phyloP scores from a whole-genome alignment of 2,113 vertebrate genomes.

The Microtus ochrogaster region DNA sequence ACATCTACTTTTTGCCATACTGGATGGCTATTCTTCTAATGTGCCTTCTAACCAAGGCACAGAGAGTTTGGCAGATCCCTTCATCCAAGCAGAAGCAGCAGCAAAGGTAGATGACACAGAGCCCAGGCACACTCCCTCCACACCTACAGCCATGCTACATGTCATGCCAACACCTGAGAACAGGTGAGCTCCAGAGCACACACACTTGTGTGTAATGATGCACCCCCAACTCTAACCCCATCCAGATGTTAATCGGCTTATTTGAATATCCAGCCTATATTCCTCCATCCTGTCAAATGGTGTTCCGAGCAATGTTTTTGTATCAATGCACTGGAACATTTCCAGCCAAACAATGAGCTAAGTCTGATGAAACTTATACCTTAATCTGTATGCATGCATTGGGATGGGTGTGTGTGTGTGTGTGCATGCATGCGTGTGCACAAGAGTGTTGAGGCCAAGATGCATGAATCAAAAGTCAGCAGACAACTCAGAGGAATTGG shows the following conservation, averaged over 20 bases:
- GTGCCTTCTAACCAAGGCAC: background rate
- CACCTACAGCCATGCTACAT: background rate
- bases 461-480: background rate
- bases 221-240: background rate
- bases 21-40: background rate
- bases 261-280: background rate
- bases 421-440: background rate
- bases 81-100: background rate
- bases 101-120: background rate
- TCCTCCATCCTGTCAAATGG: background rate
- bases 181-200: background rate
- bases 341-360: background rate
- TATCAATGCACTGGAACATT: background rate
- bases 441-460: background rate
- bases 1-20: background rate
- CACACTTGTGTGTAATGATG: fast-evolving
- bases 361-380: background rate
- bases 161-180: fast-evolving
- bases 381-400: background rate
- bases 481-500: background rate
- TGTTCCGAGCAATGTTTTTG: background rate
- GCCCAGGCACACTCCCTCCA: background rate
- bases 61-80: too few relatives aligned
- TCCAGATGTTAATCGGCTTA: background rate
- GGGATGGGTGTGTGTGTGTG: too few relatives aligned